Conservation (phyloP, 2,797 vertebrate species). For the Cygnus olor region DNA sequence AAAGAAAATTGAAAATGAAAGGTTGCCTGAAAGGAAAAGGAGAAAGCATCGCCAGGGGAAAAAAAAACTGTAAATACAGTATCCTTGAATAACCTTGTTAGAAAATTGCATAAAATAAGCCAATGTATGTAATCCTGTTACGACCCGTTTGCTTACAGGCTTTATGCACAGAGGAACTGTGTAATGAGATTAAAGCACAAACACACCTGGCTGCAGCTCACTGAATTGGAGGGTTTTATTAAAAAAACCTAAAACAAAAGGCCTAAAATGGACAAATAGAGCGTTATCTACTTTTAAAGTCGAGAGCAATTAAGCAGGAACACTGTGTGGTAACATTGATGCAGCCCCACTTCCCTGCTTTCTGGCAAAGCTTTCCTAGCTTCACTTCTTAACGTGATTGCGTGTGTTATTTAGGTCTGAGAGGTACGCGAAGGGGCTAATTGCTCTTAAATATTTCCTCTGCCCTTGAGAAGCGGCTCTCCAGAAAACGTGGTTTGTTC, state of each 20-base stretch:
- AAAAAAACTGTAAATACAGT: background rate
- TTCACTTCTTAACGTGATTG: background rate
- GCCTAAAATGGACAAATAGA: background rate
- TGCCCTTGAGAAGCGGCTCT: background rate
- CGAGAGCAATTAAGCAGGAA: conserved; percentile 26
- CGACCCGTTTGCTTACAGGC: conserved; percentile 43
- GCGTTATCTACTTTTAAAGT: background rate
- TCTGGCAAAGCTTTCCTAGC: background rate
- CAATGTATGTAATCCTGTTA: conserved; percentile 71
- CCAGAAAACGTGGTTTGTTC: background rate
- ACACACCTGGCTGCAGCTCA: background rate
- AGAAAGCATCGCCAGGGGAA: background rate
- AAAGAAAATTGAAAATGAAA: background rate
- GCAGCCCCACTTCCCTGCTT: background rate
- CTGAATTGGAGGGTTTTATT: background rate
- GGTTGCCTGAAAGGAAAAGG: background rate
- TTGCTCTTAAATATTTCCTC: background rate
- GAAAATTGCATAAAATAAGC: conserved; percentile 47
- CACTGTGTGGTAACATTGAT: background rate
- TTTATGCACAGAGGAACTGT: conserved; percentile 57
- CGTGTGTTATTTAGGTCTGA: background rate
- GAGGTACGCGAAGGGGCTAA: background rate
- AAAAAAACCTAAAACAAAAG: conserved; percentile 31
- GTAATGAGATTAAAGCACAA: conserved; percentile 74
- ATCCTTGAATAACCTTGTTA: conserved; percentile 74